These are phyloP conservation scores for Diploptera punctata DNA, from an alignment of 2,888 invertebrate species.

Conservation along the genomic window DNA sequence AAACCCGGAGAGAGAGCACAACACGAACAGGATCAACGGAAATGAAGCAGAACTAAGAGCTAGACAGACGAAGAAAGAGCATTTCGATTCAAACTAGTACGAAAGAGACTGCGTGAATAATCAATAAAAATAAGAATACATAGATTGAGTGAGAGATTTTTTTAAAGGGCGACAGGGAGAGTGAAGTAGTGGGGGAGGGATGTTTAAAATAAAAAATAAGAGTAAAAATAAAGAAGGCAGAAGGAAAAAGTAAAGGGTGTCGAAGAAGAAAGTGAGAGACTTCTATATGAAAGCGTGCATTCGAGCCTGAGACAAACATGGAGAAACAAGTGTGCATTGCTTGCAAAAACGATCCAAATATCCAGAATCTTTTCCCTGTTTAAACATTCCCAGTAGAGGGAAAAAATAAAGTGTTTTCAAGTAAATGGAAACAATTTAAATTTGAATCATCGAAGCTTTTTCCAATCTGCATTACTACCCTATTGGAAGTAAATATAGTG, in stretches of 20 bases:
- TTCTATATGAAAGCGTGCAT: not conserved
- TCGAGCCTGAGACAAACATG: not conserved
- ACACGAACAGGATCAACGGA: not conserved
- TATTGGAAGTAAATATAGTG: not conserved
- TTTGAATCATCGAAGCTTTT: not conserved
- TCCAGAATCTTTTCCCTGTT: not conserved
- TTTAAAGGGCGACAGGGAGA: not conserved
- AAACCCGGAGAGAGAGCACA: not conserved
- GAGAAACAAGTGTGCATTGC: not conserved
- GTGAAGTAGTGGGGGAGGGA: not conserved
- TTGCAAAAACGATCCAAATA: conserved; percentile 1
- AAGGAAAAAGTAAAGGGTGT: not conserved
- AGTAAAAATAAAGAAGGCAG: conserved; percentile 9
- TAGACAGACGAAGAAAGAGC: conserved; percentile 2
- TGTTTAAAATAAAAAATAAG: not conserved
- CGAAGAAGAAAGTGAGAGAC: not conserved
- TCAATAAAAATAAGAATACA: conserved; percentile 11
- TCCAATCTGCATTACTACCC: not conserved
- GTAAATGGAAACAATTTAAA: not conserved
- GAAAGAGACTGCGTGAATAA: not conserved
- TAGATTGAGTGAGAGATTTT: conserved; percentile 12
- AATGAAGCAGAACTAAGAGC: conserved; percentile 22
- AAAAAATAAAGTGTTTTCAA: not conserved
- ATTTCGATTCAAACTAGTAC: not conserved
- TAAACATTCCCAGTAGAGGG: too few relatives aligned